phyloP scores from a whole-genome alignment of 2,888 invertebrate species.

The Orthonychiurus folsomi region DNA sequence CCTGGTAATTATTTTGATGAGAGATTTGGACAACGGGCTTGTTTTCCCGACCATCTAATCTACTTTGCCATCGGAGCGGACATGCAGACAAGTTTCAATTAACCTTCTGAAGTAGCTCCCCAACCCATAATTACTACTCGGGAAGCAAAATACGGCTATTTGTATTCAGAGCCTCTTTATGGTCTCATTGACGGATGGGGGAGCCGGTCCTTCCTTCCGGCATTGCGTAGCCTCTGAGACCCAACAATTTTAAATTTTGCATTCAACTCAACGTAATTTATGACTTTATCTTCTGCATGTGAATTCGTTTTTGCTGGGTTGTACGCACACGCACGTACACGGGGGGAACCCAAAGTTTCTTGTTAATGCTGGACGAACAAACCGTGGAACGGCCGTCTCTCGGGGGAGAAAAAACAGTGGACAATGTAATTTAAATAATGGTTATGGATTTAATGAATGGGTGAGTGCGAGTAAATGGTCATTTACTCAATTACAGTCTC shows the following conservation, averaged over 20 bases:
- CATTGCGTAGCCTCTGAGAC: too few species aligned
- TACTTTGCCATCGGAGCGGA: neutral
- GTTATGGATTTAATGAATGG: constrained; percentile 1
- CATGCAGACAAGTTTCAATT: neutral
- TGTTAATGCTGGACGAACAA: neutral
- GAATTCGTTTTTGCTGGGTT: neutral
- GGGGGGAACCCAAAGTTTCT: too few species aligned
- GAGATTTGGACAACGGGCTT: neutral
- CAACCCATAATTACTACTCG: neutral
- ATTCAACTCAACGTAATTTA: neutral
- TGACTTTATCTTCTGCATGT: constrained; percentile 1
- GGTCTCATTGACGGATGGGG: neutral
- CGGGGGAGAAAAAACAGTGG: neutral
- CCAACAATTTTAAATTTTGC: too few species aligned
- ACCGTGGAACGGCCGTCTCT: too few species aligned
- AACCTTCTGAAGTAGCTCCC: constrained; percentile 1
- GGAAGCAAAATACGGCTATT: neutral
- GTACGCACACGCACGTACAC: too few species aligned
- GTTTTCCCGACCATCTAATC: neutral
- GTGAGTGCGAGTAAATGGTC: neutral
- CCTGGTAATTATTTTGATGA: neutral
- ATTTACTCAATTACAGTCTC: constrained; percentile 1
- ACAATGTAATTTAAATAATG: constrained; percentile 1
- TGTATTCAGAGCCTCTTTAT: neutral
- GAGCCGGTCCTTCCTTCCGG: too few species aligned